Evolutionary conservation across 35 echinoderm and acorn worm genomes (phyloP).

Genomic region (Diadema setosum): DNA sequence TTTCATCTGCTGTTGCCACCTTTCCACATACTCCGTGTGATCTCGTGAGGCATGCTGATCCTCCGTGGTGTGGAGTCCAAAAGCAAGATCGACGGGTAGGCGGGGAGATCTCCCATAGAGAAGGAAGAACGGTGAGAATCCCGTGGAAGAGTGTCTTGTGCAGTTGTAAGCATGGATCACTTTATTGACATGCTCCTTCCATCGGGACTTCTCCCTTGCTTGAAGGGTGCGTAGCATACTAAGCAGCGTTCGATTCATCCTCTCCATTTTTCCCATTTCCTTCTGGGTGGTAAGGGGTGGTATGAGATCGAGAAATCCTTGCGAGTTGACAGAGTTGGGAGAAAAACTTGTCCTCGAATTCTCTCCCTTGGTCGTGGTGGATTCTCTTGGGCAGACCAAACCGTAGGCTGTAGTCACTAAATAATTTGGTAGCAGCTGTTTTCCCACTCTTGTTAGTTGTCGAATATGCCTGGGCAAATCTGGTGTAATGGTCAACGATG

Average conservation of each 20-base stretch:
- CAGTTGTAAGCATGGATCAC: constrained; percentile 72
- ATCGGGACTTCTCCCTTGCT: neutral
- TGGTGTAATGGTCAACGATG: constrained; percentile 53
- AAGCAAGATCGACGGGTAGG: neutral
- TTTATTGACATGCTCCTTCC: constrained; percentile 42
- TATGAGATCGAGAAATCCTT: constrained; percentile 4
- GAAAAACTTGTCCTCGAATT: constrained; percentile 65
- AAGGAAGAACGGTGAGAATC: neutral
- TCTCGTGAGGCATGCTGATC: neutral
- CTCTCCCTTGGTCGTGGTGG: constrained; percentile 57
- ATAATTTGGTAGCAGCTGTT: constrained; percentile 42
- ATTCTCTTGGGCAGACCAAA: constrained; percentile 49
- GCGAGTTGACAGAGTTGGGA: neutral
- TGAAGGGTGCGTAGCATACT: neutral
- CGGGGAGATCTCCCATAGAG: neutral
- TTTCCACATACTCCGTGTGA: neutral
- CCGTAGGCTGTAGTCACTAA: constrained; percentile 47
- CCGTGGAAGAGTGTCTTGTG: constrained; percentile 21
- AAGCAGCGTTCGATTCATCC: constrained; percentile 23
- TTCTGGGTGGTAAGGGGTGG: constrained; percentile 39
- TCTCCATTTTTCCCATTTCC: constrained; percentile 35
- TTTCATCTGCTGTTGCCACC: neutral
- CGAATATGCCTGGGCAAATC: constrained; percentile 60
- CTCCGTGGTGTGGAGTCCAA: neutral
- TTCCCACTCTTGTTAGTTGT: neutral